Evolutionary conservation across 2,888 invertebrate genomes (phyloP).

Genomic region (Metellina segmentata): DNA sequence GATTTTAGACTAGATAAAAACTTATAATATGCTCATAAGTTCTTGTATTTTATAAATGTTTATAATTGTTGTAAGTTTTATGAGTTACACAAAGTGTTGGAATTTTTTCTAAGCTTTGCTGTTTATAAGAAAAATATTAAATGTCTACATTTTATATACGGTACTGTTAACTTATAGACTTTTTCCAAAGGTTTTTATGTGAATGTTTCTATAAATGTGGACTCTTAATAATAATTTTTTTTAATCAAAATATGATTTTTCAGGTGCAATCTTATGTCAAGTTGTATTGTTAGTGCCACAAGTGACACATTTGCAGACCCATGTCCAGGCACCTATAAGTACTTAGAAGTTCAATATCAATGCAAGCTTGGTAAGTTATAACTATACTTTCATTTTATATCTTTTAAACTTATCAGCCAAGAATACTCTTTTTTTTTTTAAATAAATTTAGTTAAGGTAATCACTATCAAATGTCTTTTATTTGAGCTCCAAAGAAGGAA

Average conservation of each 20-base stretch:
- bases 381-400: not conserved
- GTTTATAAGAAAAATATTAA: not conserved
- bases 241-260: slow-evolving; percentile 32
- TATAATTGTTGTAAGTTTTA: too few species aligned
- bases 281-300: slow-evolving; percentile 79
- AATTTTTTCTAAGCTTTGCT: not conserved
- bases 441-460: too few species aligned
- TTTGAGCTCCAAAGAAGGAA: too few species aligned
- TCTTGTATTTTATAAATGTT: too few species aligned
- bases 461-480: too few species aligned
- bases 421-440: too few species aligned
- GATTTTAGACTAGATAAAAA: too few species aligned
- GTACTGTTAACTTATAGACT: too few species aligned
- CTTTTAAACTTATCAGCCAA: not conserved
- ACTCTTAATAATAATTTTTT: not conserved
- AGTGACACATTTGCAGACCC: slow-evolving; percentile 83
- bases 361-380: slow-evolving; percentile 80
- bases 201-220: not conserved
- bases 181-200: not conserved
- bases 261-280: slow-evolving; percentile 79
- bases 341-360: slow-evolving; percentile 84
- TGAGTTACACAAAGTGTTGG: too few species aligned
- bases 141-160: not conserved
- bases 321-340: slow-evolving; percentile 84
- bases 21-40: too few species aligned